Conservation (phyloP, 2,888 invertebrate genomes). For the Arrhopalites spinosus region DNA sequence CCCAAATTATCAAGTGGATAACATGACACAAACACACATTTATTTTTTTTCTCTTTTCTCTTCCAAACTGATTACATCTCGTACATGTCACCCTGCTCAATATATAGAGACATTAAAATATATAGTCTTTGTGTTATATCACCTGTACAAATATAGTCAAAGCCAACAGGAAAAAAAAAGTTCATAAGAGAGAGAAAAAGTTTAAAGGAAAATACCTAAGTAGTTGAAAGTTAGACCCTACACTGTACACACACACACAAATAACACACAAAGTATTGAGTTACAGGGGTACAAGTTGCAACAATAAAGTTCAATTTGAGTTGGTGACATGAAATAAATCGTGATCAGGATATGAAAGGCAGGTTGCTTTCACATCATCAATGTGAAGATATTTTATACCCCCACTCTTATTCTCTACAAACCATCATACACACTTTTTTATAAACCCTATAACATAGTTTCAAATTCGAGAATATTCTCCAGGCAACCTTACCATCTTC, state of each 20-base stretch:
- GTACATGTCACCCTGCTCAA: no score
- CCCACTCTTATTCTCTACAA: not conserved
- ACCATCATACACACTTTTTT: not conserved
- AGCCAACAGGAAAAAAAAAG: no score
- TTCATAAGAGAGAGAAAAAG: not conserved
- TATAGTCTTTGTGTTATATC: no score
- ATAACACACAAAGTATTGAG: conserved; percentile 23
- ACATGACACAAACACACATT: no score
- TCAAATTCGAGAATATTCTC: not conserved
- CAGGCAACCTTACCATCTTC: no score
- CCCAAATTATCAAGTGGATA: no score
- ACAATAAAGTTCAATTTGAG: conserved; percentile 32
- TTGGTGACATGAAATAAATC: conserved; percentile 30
- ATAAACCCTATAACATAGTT: not conserved
- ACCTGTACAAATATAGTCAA: no score
- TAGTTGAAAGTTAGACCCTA: not conserved
- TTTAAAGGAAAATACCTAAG: not conserved
- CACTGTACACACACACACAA: not conserved
- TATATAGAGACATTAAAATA: no score
- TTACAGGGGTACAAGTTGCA: conserved; percentile 8
- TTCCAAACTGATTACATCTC: no score
- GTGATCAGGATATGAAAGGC: conserved; percentile 28
- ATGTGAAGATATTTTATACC: not conserved
- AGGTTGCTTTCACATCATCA: not conserved
- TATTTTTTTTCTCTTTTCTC: no score